phyloP scores from a whole-genome alignment of 2,113 vertebrate genomes.

The Neolamprologus falcicula region DNA sequence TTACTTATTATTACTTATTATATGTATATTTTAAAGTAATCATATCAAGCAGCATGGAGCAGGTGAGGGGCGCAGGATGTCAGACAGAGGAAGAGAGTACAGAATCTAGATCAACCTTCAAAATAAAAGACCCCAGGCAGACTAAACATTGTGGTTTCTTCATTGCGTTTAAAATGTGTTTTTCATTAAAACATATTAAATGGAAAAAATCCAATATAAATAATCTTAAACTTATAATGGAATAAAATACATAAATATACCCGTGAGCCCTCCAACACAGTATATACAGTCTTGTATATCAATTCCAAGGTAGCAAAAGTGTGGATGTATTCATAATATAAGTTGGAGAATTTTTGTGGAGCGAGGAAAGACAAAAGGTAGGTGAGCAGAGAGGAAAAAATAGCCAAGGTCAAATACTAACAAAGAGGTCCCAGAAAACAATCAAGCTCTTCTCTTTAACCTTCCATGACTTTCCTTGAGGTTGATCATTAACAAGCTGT shows the following conservation, averaged over 20 bases:
- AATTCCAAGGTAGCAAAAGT: neutral
- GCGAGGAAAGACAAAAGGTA: slow-evolving; percentile 1
- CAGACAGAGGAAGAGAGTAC: neutral
- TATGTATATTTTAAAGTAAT: neutral
- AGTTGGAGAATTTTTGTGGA: neutral
- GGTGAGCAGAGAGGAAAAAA: neutral
- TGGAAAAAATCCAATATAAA: neutral
- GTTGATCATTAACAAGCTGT: slow-evolving; percentile 67
- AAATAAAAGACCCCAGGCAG: neutral
- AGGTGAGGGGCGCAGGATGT: neutral
- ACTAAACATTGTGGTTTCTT: neutral
- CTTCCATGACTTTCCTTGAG: slow-evolving; percentile 64
- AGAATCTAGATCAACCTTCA: neutral
- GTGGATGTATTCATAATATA: neutral
- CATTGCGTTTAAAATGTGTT: neutral
- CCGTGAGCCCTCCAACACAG: neutral
- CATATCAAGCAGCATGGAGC: neutral
- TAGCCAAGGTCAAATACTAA: slow-evolving; percentile 12
- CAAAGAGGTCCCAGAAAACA: slow-evolving; percentile 20
- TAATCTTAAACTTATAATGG: neutral
- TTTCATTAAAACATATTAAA: neutral
- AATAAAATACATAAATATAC: neutral
- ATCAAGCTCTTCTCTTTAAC: slow-evolving; percentile 29
- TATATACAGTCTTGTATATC: neutral
- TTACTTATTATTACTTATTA: neutral